Evolutionary conservation across 2,888 invertebrate species (phyloP).

Genomic region (Scrobipalpa atriplicella): DNA sequence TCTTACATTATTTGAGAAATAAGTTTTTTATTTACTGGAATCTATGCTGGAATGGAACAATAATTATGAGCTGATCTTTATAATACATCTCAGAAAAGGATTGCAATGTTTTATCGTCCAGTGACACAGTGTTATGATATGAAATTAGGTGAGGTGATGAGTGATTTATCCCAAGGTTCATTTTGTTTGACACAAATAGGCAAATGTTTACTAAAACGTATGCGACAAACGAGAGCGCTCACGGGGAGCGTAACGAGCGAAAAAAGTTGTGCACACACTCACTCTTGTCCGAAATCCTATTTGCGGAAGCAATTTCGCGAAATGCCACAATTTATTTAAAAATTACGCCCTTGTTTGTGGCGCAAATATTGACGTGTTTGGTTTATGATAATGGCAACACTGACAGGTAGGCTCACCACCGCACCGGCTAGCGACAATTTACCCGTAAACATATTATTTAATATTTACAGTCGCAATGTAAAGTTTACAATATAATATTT

Average conservation of each 20-base stretch:
- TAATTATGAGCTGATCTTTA: too few species aligned
- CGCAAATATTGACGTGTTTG: conserved; percentile 83
- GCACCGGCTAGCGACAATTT: conserved; percentile 73
- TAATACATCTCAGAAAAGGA: background rate
- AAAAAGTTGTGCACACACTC: conserved; percentile 74
- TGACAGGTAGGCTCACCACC: conserved; percentile 65
- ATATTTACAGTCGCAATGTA: conserved; percentile 78
- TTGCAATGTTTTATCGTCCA: background rate
- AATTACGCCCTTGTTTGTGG: conserved; percentile 83
- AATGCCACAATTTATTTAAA: conserved; percentile 84
- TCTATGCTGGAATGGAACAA: too few species aligned
- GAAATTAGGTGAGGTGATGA: conserved; percentile 11
- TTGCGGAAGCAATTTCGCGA: conserved; percentile 81
- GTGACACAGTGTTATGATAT: background rate
- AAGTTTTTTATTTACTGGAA: too few species aligned
- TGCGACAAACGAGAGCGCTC: conserved; percentile 23
- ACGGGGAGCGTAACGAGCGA: conserved; percentile 40
- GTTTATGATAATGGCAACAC: conserved; percentile 83
- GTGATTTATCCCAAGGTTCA: background rate
- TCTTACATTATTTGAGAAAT: too few species aligned
- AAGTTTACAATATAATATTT: conserved; percentile 82
- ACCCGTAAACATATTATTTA: conserved; percentile 78
- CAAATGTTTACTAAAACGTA: conserved; percentile 19
- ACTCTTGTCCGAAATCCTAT: conserved; percentile 76
- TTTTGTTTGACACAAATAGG: conserved; percentile 25